Evolutionary conservation across 2,888 invertebrate species (phyloP).

Genomic region (Cephus spinipes): DNA sequence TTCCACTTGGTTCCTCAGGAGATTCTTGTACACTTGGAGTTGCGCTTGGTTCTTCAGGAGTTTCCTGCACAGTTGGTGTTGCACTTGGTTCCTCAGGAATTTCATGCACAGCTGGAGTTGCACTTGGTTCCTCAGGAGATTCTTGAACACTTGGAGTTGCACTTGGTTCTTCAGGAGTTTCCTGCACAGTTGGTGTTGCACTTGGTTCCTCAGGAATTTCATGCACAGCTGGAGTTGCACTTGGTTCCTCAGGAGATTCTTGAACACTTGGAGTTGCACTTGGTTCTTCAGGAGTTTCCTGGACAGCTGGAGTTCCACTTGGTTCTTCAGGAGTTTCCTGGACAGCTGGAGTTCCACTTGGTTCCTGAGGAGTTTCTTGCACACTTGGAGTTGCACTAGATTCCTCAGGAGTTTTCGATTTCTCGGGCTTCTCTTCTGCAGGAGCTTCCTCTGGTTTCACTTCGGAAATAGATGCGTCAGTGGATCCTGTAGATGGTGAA

Average conservation of each 20-base stretch:
- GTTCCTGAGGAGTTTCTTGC: background rate
- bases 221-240: constrained; percentile 6
- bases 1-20: constrained; percentile 15
- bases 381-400: constrained; percentile 4
- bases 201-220: constrained; percentile 12
- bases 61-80: too few species aligned
- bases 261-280: background rate
- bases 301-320: background rate
- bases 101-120: rapidly evolving
- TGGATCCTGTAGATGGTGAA: constrained; percentile 18
- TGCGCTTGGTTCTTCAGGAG: too few species aligned
- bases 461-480: constrained; percentile 9
- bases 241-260: background rate
- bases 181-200: background rate
- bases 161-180: background rate
- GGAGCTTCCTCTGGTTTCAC: constrained; percentile 4
- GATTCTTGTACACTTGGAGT: constrained; percentile 1
- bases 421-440: constrained; percentile 12
- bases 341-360: background rate
- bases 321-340: background rate
- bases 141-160: too few species aligned
- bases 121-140: too few species aligned
- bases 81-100: too few species aligned
- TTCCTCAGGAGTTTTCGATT: constrained; percentile 6
- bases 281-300: constrained; percentile 21